Evolutionary conservation across 2,113 vertebrate species (phyloP).

Genomic region (Calyptommatus sinebrachiatus): DNA sequence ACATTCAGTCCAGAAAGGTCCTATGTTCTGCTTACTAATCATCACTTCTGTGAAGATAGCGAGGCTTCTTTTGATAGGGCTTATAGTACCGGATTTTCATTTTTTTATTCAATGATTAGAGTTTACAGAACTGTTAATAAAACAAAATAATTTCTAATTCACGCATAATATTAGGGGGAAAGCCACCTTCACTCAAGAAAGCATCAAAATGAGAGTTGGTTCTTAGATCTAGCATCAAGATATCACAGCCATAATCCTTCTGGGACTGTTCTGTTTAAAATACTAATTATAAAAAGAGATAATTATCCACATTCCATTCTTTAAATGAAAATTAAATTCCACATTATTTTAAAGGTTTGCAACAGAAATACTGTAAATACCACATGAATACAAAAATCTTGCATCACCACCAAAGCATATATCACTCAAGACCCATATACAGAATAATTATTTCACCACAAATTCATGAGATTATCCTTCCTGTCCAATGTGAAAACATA

Average conservation of each 20-base stretch:
- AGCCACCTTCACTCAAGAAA: conserved; percentile 7
- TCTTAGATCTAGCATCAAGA: rapidly evolving
- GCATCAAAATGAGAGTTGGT: conserved; percentile 7
- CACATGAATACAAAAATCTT: not conserved
- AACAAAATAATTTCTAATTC: not conserved
- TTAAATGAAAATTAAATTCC: conserved; percentile 32
- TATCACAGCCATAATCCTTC: not conserved
- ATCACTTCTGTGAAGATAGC: no score
- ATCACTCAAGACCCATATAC: not conserved
- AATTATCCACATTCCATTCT: conserved; percentile 2
- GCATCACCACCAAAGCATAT: conserved; percentile 29
- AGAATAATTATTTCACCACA: conserved; percentile 16
- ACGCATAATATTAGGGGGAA: not conserved
- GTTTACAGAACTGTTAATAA: not conserved
- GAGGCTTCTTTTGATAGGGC: not conserved
- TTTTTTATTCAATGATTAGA: not conserved
- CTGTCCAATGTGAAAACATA: not conserved
- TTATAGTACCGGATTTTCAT: not conserved
- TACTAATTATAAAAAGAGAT: not conserved
- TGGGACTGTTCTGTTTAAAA: not conserved
- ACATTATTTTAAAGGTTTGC: conserved; percentile 23
- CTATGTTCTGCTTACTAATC: no score
- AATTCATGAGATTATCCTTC: conserved; percentile 20
- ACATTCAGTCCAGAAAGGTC: no score
- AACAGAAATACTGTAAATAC: not conserved